Conservation (phyloP, 2,113 vertebrate species). For the Anser cygnoides region DNA sequence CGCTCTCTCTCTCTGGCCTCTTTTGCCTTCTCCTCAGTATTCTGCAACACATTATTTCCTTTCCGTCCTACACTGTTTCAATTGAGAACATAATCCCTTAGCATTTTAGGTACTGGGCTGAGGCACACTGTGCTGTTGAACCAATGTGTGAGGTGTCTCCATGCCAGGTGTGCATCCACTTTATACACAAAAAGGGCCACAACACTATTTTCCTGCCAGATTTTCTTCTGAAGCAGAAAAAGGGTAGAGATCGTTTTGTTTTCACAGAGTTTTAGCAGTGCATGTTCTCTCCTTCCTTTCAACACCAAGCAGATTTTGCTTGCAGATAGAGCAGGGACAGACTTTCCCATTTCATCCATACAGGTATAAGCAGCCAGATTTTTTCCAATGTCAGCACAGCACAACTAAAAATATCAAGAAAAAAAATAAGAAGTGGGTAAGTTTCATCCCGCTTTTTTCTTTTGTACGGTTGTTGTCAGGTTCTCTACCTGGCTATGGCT, state of each 20-base stretch:
- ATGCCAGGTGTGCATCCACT: background rate
- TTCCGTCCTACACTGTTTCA: background rate
- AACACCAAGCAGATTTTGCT: background rate
- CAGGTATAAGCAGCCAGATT: background rate
- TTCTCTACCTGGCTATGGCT: slow-evolving; percentile 51
- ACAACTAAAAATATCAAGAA: background rate
- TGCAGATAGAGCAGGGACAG: background rate
- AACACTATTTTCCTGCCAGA: background rate
- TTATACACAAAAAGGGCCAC: background rate
- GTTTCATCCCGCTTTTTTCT: background rate
- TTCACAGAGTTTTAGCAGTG: background rate
- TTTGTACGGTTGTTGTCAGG: slow-evolving; percentile 66
- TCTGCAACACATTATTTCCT: background rate
- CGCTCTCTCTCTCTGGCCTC: background rate
- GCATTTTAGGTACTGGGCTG: background rate
- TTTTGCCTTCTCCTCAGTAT: background rate
- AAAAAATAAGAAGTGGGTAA: background rate
- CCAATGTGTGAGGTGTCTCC: background rate
- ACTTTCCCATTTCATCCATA: background rate
- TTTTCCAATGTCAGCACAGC: background rate
- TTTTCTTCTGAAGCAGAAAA: background rate
- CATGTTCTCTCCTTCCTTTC: background rate
- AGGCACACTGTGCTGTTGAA: rapidly evolving
- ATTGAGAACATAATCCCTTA: rapidly evolving
- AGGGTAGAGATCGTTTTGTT: background rate